A percentile compares a stretch with the other conserved stretches of the same genome.
These are phyloP conservation scores for Aphelenchoides besseyi DNA, from an alignment of 1,140 invertebrate genomes.

Conservation along the genomic window DNA sequence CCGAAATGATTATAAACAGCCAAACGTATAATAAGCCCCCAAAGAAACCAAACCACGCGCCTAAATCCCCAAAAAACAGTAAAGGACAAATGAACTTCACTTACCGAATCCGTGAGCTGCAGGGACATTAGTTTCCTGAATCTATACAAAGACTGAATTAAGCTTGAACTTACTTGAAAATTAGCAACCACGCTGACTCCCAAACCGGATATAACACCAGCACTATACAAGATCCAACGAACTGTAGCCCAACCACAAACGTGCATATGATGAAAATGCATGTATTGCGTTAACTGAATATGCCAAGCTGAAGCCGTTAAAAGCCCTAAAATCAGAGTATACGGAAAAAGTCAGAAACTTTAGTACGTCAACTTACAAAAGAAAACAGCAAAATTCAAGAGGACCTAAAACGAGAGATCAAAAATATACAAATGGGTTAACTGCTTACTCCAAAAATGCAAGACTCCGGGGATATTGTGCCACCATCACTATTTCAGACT, in stretches of 20 bases:
- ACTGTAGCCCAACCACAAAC: not conserved
- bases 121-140: slow-evolving; percentile 18
- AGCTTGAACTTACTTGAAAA: no score
- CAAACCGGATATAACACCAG: not conserved
- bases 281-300: slow-evolving; percentile 9
- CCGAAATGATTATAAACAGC: slow-evolving; percentile 14
- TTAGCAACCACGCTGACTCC: slow-evolving; percentile 20
- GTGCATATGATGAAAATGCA: slow-evolving; percentile 3
- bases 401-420: no score
- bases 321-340: slow-evolving; percentile 6
- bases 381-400: slow-evolving; percentile 22
- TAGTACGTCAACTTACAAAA: slow-evolving; percentile 19
- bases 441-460: slow-evolving; percentile 22
- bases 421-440: not conserved
- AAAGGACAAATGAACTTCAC: not conserved
- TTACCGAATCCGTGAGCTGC: slow-evolving; percentile 15
- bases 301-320: not conserved
- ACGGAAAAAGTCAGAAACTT: not conserved
- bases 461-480: slow-evolving; percentile 5
- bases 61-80: not conserved
- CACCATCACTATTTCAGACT: slow-evolving; percentile 28
- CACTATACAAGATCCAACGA: slow-evolving; percentile 14
- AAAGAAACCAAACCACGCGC: slow-evolving; percentile 25
- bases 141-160: not conserved
- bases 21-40: slow-evolving; percentile 22